Percentiles rank a stretch among this genome's conserved stretches.
These are phyloP conservation scores for Epizoanthus rinbou DNA, from an alignment of 92 coral and sea anemone species.

Conservation along the genomic window DNA sequence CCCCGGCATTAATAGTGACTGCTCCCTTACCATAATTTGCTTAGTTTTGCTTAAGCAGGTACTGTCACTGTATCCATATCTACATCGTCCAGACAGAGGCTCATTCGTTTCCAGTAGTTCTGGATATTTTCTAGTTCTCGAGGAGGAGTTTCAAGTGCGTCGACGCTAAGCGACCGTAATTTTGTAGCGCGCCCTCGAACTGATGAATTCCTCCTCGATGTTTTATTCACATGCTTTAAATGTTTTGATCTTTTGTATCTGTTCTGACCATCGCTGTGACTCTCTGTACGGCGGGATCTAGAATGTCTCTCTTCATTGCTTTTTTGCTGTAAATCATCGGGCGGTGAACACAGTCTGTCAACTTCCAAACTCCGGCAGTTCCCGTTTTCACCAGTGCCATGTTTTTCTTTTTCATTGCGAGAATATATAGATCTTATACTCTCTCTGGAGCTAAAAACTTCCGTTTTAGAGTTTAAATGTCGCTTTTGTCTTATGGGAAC, in stretches of 20 bases:
- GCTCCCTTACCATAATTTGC: not conserved
- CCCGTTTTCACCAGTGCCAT: not conserved
- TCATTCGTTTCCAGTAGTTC: conserved; percentile 89
- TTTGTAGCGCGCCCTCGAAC: conserved; percentile 29
- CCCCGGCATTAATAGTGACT: too few species aligned
- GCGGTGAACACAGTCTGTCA: not conserved
- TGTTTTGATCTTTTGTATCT: conserved; percentile 36
- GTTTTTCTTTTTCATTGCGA: not conserved
- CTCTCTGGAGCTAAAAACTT: not conserved
- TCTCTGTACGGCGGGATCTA: not conserved
- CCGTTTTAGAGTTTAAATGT: conserved; percentile 26
- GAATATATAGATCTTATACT: conserved; percentile 29
- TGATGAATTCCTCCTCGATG: conserved; percentile 22
- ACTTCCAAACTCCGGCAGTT: not conserved
- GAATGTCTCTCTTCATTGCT: not conserved
- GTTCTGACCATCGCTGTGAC: conserved; percentile 1
- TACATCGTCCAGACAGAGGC: conserved; percentile 80
- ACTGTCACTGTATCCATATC: conserved; percentile 62
- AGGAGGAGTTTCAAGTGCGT: conserved; percentile 60
- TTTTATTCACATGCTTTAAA: conserved; percentile 5
- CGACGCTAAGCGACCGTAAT: not conserved
- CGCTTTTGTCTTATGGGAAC: not conserved
- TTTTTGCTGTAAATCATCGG: not conserved
- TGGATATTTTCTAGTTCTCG: conserved; percentile 74
- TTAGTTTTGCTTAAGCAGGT: not conserved